Conservation (phyloP, 1,140 invertebrate genomes). For the Bombus pyrosoma region DNA sequence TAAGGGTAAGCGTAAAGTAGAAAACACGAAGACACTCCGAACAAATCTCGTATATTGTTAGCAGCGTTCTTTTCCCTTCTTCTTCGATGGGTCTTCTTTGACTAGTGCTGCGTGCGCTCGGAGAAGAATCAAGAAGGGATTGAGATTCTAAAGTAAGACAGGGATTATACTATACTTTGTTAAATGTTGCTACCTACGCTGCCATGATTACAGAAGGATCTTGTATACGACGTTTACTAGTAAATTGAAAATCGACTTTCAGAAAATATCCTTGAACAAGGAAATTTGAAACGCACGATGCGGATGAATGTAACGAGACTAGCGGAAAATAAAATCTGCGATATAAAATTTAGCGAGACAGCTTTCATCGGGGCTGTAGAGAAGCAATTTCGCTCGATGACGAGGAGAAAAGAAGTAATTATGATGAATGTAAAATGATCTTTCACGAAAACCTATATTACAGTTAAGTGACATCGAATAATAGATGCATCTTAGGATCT, state of each 20-base stretch:
- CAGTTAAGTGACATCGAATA: background rate
- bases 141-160: background rate
- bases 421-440: conserved; percentile 12
- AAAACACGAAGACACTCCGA: background rate
- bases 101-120: conserved; percentile 9
- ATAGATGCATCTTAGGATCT: background rate
- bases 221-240: background rate
- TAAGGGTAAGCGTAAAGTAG: background rate
- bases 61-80: conserved; percentile 13
- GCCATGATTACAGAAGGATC: background rate
- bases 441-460: background rate
- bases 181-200: background rate
- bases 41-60: conserved; percentile 24
- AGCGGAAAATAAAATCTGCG: background rate
- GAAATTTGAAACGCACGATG: background rate
- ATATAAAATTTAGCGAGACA: background rate
- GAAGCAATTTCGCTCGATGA: background rate
- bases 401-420: background rate
- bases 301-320: background rate
- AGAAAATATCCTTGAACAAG: background rate
- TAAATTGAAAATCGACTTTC: conserved; percentile 7
- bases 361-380: background rate
- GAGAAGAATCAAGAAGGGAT: conserved; percentile 6
- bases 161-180: background rate
- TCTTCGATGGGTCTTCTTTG: conserved; percentile 20